Conservation (phyloP, 2,888 invertebrate species). For the Xylota segnis region DNA sequence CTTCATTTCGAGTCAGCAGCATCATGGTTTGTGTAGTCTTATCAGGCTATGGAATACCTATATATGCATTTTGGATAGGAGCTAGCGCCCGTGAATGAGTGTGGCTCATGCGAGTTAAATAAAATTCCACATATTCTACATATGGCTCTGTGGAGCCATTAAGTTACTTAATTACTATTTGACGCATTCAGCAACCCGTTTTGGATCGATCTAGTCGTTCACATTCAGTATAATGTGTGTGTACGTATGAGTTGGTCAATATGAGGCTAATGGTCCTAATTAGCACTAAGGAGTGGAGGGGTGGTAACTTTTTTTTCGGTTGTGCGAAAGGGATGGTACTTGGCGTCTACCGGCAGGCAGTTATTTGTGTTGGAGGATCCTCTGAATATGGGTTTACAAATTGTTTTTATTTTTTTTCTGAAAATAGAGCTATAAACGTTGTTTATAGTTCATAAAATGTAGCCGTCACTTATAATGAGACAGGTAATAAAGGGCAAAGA, state of each 20-base stretch:
- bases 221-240: neutral
- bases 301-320: slow-evolving; percentile 2
- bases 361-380: slow-evolving; percentile 29
- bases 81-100: slow-evolving; percentile 62
- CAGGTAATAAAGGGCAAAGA: neutral
- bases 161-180: slow-evolving; percentile 69
- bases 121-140: slow-evolving; percentile 49
- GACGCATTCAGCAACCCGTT: slow-evolving; percentile 33
- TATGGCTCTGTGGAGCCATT: slow-evolving; percentile 62
- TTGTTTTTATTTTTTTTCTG: neutral
- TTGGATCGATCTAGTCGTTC: slow-evolving; percentile 25
- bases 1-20: slow-evolving; percentile 38
- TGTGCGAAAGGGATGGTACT: neutral
- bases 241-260: slow-evolving; percentile 4
- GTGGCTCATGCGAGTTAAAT: slow-evolving; percentile 39
- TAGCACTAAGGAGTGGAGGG: slow-evolving; percentile 29
- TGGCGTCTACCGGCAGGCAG: neutral
- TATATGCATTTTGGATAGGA: slow-evolving; percentile 60
- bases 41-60: slow-evolving; percentile 61
- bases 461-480: neutral
- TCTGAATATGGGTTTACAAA: neutral
- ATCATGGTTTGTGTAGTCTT: slow-evolving; percentile 57
- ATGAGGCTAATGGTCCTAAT: slow-evolving; percentile 54
- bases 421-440: neutral
- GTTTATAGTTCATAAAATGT: neutral